A percentile compares a stretch with the other conserved stretches of the same genome.
Conservation (phyloP, 2,113 vertebrate genomes). For the Jaculus jaculus region DNA sequence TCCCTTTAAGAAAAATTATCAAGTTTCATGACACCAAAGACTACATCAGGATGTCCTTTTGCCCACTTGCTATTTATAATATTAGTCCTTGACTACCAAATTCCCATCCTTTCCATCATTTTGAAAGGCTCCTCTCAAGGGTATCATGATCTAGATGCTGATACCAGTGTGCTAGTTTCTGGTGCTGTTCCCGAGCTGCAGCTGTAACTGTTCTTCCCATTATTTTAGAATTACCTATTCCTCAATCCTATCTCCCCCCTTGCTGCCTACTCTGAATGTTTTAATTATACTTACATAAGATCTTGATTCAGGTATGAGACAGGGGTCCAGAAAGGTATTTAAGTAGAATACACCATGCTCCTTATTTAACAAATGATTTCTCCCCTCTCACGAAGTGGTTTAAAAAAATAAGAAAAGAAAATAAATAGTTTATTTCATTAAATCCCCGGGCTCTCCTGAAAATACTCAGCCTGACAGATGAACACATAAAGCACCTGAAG, state of each 20-base stretch:
- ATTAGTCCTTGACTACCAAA: not conserved
- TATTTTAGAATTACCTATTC: slow-evolving; percentile 25
- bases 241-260: slow-evolving; percentile 39
- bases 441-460: not conserved
- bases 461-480: not conserved
- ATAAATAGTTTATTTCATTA: slow-evolving; percentile 48
- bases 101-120: not conserved
- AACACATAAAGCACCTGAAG: slow-evolving; percentile 16
- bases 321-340: slow-evolving; percentile 59
- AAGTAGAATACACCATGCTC: slow-evolving; percentile 40
- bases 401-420: not conserved
- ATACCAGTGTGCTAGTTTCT: not conserved
- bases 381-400: slow-evolving; percentile 24
- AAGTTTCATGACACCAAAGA: not conserved
- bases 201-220: slow-evolving; percentile 2
- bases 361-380: slow-evolving; percentile 53
- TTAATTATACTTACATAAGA: slow-evolving; percentile 61
- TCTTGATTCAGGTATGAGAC: slow-evolving; percentile 38
- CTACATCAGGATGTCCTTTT: not conserved
- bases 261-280: slow-evolving; percentile 18
- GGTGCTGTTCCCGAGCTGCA: not conserved
- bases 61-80: not conserved
- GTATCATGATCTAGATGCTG: not conserved
- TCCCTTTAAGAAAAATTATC: not conserved
- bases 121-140: not conserved